Percentiles rank a stretch among this genome's conserved stretches.
Conservation (phyloP, 1,140 invertebrate species). For the Oreohelix idahoensis region DNA sequence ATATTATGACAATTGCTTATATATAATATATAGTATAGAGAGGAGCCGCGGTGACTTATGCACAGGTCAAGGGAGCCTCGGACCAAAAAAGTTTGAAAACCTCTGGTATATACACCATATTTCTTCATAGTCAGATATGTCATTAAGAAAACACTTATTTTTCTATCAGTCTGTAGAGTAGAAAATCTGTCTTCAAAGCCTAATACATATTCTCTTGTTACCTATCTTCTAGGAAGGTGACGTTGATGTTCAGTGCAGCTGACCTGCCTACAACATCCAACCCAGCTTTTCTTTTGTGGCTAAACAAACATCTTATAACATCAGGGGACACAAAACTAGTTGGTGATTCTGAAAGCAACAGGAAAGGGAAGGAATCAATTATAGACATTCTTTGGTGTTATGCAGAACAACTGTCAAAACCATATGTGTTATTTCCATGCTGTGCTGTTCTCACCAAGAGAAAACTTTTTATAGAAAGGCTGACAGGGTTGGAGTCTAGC, state of each 20-base stretch:
- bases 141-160: too few relatives aligned
- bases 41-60: too few relatives aligned
- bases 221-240: conserved; percentile 19
- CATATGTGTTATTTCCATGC: conserved; percentile 49
- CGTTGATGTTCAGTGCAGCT: conserved; percentile 39
- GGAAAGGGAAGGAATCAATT: conserved; percentile 42
- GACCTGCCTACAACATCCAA: conserved; percentile 52
- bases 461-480: conserved; percentile 63
- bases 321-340: neutral
- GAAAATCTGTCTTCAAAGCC: too few relatives aligned
- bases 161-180: too few relatives aligned
- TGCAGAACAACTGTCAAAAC: conserved; percentile 59
- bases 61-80: too few relatives aligned
- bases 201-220: neutral
- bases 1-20: too few relatives aligned
- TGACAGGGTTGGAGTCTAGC: conserved; percentile 50
- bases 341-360: neutral
- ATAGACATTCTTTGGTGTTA: conserved; percentile 67
- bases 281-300: conserved; percentile 52
- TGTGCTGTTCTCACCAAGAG: conserved; percentile 66
- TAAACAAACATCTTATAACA: conserved; percentile 53
- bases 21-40: too few relatives aligned
- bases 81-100: too few relatives aligned
- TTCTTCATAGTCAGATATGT: too few relatives aligned
- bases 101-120: too few relatives aligned